phyloP scores from a whole-genome alignment of 92 coral and sea anemone genomes.

The Anthopleura xanthogrammica region DNA sequence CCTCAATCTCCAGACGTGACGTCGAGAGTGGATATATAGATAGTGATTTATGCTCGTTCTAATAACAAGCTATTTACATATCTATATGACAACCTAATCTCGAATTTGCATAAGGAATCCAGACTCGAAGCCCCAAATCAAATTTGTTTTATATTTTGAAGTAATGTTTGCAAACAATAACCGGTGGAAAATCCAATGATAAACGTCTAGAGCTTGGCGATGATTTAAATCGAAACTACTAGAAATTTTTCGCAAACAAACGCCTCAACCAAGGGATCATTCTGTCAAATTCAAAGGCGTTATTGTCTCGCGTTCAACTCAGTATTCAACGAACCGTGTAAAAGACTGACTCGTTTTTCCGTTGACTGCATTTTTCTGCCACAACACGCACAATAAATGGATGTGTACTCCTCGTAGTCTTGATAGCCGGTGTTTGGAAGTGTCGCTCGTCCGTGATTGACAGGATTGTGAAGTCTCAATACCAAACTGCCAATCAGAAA shows the following conservation, averaged over 20 bases:
- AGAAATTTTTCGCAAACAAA: conserved; percentile 5
- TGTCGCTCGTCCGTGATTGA: conserved; percentile 6
- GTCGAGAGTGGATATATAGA: neutral
- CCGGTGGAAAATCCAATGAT: neutral
- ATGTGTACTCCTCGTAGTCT: neutral
- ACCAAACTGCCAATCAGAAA: conserved; percentile 25
- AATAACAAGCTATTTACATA: neutral
- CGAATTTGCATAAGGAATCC: neutral
- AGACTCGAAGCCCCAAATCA: neutral
- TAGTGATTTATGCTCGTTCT: neutral
- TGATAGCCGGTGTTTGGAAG: neutral
- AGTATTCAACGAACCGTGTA: neutral
- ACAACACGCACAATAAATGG: conserved; percentile 12
- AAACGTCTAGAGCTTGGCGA: neutral
- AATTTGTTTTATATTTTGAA: neutral
- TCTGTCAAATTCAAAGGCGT: neutral
- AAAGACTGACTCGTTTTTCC: neutral
- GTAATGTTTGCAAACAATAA: conserved; percentile 12
- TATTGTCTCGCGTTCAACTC: neutral
- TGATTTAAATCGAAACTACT: conserved; percentile 20
- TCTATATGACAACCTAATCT: neutral
- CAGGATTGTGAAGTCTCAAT: conserved; percentile 17
- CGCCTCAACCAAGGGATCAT: neutral
- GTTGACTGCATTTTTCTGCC: conserved; percentile 10
- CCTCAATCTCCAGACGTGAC: conserved; percentile 8